Evolutionary conservation across 2,113 vertebrate genomes (phyloP).

Genomic region (Plestiodon gilberti): DNA sequence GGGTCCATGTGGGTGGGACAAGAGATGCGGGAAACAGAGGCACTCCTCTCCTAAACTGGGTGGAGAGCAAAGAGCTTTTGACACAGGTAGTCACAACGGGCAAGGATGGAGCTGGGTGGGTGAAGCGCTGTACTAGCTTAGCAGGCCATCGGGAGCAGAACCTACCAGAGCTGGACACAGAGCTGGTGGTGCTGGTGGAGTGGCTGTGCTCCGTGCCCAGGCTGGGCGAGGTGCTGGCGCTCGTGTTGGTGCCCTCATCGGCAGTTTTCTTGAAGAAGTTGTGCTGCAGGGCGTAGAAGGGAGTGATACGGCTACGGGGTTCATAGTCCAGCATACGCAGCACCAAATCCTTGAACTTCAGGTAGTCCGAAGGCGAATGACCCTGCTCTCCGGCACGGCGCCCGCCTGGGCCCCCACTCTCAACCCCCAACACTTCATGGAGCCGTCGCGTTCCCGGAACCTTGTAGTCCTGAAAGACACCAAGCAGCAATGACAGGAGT

Average conservation of each 20-base stretch:
- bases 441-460: slow-evolving; percentile 91
- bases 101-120: not conserved
- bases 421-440: slow-evolving; percentile 93
- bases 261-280: slow-evolving; percentile 98
- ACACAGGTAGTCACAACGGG: not conserved
- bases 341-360: slow-evolving; percentile 97
- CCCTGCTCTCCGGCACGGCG: slow-evolving; percentile 90
- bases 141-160: too few species aligned
- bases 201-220: slow-evolving; percentile 92
- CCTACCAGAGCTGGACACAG: slow-evolving; percentile 92
- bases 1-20: not conserved
- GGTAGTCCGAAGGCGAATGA: slow-evolving; percentile 92
- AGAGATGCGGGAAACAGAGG: not conserved
- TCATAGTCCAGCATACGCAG: slow-evolving; percentile 96
- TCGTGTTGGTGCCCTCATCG: slow-evolving; percentile 95
- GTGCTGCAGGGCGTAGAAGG: slow-evolving; percentile 94
- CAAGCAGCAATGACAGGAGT: slow-evolving; percentile 43
- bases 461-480: slow-evolving; percentile 87
- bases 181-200: slow-evolving; percentile 94
- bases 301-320: slow-evolving; percentile 93
- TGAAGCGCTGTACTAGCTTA: not conserved
- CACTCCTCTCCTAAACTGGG: not conserved
- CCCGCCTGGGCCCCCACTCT: slow-evolving; percentile 92
- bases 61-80: not conserved
- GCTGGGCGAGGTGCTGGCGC: slow-evolving; percentile 90